A percentile compares a stretch with the other conserved stretches of the same genome.
phyloP scores from a whole-genome alignment of 2,113 vertebrate species.

The Gambusia holbrooki region DNA sequence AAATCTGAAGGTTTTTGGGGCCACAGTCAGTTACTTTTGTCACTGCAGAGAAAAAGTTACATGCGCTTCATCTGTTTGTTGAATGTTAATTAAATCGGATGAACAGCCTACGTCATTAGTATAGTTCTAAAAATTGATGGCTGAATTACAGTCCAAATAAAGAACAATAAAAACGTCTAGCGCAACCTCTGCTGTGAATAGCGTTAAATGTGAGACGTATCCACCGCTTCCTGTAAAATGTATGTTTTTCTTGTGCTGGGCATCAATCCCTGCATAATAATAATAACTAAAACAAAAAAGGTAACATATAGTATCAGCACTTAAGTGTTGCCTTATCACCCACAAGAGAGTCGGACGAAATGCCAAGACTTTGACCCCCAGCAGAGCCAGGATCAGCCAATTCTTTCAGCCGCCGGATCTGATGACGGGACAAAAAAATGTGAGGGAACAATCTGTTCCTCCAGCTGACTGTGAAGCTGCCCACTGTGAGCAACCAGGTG shows the following conservation, averaged over 20 bases:
- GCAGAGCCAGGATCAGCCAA: constrained; percentile 58
- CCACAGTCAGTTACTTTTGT: too few relatives aligned
- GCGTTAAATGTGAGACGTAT: too few relatives aligned
- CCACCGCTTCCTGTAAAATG: too few relatives aligned
- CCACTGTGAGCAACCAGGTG: constrained; percentile 51
- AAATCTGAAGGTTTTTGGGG: too few relatives aligned
- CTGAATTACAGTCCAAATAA: not conserved
- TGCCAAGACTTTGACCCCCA: constrained; percentile 36
- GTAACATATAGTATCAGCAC: not conserved
- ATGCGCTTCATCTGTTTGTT: constrained; percentile 7
- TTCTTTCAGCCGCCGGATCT: constrained; percentile 55
- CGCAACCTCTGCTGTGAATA: too few relatives aligned
- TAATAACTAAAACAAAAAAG: not conserved
- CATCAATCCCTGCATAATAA: not conserved
- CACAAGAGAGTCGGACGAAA: constrained; percentile 53
- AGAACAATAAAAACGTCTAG: too few relatives aligned
- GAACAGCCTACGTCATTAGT: too few relatives aligned
- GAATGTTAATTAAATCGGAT: not conserved
- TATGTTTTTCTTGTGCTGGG: not conserved
- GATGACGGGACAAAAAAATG: constrained; percentile 69
- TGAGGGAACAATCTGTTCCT: constrained; percentile 68
- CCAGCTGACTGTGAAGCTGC: constrained; percentile 46
- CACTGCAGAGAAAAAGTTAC: not conserved
- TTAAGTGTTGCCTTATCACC: constrained; percentile 24
- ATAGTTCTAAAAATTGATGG: not conserved